Base-by-base conservation (phyloP, 2,888 invertebrate genomes). In the Drosophila maculinotata region DNA sequence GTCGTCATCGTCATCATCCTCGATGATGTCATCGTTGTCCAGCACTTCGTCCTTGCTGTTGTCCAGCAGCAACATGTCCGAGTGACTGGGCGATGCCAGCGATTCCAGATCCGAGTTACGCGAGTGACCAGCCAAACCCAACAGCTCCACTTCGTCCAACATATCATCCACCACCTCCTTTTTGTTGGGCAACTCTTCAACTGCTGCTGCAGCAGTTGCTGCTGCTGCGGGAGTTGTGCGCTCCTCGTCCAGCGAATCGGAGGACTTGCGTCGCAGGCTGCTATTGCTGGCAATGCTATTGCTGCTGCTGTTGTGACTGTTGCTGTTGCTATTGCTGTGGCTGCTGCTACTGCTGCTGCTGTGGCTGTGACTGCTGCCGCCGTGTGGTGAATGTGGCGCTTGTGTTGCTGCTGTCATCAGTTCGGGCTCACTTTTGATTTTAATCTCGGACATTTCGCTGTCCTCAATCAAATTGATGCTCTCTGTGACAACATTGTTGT, bases 21-120 rank as follows among this genome's bases (percentile, higher is more conserved):
- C 72, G 53, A 73, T 74, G 23, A 73, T 73, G 60, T 93, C 92
- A 76, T 94, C 94, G 83, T 93, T 93, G 89, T 93, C 93, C 90
- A 93, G 92, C 79, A 94, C 93, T 90, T 95, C 94, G 78, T 94
- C 93, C 90, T 95, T 95, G 85, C 94, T 94, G 81, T 93, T 93
- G 78, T 93, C 93, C 47, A 90, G 75, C 58, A 91, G 65, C 89
- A 90, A 79, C 88, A 93, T 92, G 76, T 93, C 94, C 47, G 92
- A 92, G 59, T 90, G 87, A 56, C 90, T 91, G 70, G 92, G 91
- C 60, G 93, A 93, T 8, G 94, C 94, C 63, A 94, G 91, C 68
- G 95, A 93, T 76, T 93, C 92, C 33, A 91, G 71, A 64, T 91
- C 91, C 4, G 91, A 91, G 39, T 79, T 82, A 6, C 90, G 88